These are phyloP conservation scores for Arrhopalites spinosus DNA, from an alignment of 2,888 invertebrate genomes.

Conservation along the genomic window DNA sequence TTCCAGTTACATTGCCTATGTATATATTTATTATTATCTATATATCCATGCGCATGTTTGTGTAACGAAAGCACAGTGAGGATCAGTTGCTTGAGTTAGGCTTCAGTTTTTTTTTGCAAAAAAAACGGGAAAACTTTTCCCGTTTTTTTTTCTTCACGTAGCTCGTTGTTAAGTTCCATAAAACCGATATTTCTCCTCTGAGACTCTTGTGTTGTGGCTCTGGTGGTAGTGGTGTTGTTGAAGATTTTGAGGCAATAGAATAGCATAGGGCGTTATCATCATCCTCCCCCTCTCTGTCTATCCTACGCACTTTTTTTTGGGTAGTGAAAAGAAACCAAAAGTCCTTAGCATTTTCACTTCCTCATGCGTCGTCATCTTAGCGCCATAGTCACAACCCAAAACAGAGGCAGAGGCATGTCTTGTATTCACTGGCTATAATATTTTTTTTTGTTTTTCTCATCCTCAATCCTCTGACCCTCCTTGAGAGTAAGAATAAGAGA, in stretches of 20 bases:
- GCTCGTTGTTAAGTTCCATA: conserved; percentile 41
- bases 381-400: no score
- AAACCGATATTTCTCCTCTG: conserved; percentile 51
- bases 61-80: conserved; percentile 1
- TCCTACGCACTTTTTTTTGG: no score
- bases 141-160: background rate
- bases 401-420: no score
- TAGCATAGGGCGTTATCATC: no score
- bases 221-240: background rate
- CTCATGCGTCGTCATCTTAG: no score
- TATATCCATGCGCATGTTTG: background rate
- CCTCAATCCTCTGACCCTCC: background rate
- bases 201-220: conserved; percentile 34
- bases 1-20: background rate
- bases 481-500: background rate
- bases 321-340: no score
- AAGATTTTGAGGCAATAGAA: no score
- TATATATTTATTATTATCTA: background rate
- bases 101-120: conserved; percentile 2
- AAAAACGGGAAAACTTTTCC: conserved; percentile 18
- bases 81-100: conserved; percentile 22
- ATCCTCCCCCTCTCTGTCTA: no score
- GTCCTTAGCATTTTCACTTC: no score
- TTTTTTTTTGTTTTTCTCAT: background rate
- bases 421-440: no score